These are phyloP conservation scores for Hoplostethus mediterraneus DNA, from an alignment of 2,797 vertebrate species.

Conservation along the genomic window DNA sequence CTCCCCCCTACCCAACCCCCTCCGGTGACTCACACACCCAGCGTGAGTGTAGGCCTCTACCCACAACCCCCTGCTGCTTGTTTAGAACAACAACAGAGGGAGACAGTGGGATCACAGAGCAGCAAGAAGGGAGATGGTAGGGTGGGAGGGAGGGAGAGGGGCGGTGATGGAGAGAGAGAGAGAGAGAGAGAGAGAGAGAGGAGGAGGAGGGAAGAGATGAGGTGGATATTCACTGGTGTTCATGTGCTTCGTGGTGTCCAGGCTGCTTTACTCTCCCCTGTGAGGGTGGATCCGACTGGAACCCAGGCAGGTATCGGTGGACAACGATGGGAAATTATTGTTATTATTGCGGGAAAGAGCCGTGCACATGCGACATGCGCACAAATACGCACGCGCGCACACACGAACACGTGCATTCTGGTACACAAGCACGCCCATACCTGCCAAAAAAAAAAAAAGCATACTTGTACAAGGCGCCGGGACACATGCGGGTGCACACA, in stretches of 20 bases:
- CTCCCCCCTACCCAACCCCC: slow-evolving; percentile 41
- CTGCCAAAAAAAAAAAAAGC: too few relatives aligned
- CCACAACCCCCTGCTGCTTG: slow-evolving; percentile 85
- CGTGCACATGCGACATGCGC: too few relatives aligned
- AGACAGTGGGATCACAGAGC: slow-evolving; percentile 75
- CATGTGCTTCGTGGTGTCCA: neutral
- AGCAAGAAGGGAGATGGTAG: slow-evolving; percentile 56
- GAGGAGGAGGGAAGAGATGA: slow-evolving; percentile 39
- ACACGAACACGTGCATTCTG: too few relatives aligned
- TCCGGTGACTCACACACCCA: slow-evolving; percentile 77
- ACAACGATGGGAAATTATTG: neutral
- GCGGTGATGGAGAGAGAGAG: slow-evolving; percentile 21
- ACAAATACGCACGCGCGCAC: too few relatives aligned
- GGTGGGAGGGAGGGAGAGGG: slow-evolving; percentile 10
- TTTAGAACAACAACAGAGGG: slow-evolving; percentile 85
- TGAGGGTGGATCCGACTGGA: neutral
- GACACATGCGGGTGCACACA: neutral
- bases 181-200: slow-evolving; percentile 31
- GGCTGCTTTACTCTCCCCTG: neutral
- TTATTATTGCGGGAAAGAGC: neutral
- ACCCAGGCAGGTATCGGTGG: neutral
- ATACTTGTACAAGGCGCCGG: too few relatives aligned
- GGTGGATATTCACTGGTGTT: slow-evolving; percentile 23
- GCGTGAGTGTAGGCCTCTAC: slow-evolving; percentile 77
- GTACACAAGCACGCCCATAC: neutral